Conservation (phyloP, 2,797 vertebrate species). For the Tokudaia tokunoshimensis region DNA sequence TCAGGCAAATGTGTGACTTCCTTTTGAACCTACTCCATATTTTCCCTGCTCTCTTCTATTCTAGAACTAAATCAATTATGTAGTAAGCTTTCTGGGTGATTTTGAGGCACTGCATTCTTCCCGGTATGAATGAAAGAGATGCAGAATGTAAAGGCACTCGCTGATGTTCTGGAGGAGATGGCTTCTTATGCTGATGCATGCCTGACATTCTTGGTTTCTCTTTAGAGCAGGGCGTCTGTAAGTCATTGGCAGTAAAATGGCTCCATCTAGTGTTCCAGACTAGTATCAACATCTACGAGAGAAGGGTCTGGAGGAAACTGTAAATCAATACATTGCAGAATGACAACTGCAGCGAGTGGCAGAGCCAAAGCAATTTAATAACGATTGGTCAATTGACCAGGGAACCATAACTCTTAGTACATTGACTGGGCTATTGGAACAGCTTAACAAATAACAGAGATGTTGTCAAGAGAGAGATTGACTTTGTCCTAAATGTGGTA, state of each 20-base stretch:
- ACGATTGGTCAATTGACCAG: constrained; percentile 68
- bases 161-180: background rate
- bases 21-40: constrained; percentile 38
- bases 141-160: background rate
- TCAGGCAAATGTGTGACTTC: constrained; percentile 47
- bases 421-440: constrained; percentile 39
- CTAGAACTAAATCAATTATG: constrained; percentile 34
- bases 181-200: background rate
- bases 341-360: constrained; percentile 67
- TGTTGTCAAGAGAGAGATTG: constrained; percentile 44
- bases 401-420: constrained; percentile 69
- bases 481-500: constrained; percentile 5
- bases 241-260: constrained; percentile 60
- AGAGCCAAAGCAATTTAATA: constrained; percentile 67
- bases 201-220: background rate
- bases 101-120: background rate
- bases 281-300: constrained; percentile 33
- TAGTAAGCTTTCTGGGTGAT: constrained; percentile 9
- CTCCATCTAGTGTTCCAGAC: constrained; percentile 70
- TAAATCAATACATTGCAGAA: constrained; percentile 71
- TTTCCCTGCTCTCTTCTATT: constrained; percentile 10
- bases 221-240: background rate
- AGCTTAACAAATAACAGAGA: constrained; percentile 64
- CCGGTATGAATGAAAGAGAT: constrained; percentile 48
- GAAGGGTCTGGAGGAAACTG: background rate